Percentiles rank a stretch among this genome's conserved stretches.
phyloP scores from a whole-genome alignment of 2,113 vertebrate species.

The Colinus virginianus region DNA sequence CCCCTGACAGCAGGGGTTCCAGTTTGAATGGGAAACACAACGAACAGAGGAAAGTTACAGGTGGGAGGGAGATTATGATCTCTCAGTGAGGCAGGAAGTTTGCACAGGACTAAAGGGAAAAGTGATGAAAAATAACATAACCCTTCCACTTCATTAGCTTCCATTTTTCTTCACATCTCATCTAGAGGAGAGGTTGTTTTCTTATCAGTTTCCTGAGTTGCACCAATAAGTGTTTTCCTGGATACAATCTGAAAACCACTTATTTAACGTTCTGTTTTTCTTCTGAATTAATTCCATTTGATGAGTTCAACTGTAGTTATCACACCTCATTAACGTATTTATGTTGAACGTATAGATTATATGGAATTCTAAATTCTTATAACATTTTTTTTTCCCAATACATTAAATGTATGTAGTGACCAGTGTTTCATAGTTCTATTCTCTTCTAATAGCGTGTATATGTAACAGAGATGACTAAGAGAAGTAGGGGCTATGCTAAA shows the following conservation, averaged over 20 bases:
- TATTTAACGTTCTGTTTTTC: background rate
- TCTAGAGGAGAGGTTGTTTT: accelerated
- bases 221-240: background rate
- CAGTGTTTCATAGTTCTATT: background rate
- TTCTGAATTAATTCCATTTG: background rate
- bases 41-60: background rate
- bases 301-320: background rate
- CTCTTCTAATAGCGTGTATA: background rate
- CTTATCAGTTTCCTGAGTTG: background rate
- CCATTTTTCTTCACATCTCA: background rate
- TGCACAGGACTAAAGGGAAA: background rate
- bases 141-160: background rate
- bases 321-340: background rate
- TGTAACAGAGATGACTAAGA: background rate
- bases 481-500: background rate
- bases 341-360: background rate
- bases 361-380: background rate
- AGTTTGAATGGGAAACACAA: background rate
- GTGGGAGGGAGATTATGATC: background rate
- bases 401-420: background rate
- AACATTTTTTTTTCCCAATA: background rate
- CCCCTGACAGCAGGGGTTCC: accelerated
- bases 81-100: background rate
- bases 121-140: background rate
- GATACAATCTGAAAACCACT: background rate